These are phyloP conservation scores for Mystacornis crossleyi DNA, from an alignment of 2,113 vertebrate genomes.

Conservation along the genomic window DNA sequence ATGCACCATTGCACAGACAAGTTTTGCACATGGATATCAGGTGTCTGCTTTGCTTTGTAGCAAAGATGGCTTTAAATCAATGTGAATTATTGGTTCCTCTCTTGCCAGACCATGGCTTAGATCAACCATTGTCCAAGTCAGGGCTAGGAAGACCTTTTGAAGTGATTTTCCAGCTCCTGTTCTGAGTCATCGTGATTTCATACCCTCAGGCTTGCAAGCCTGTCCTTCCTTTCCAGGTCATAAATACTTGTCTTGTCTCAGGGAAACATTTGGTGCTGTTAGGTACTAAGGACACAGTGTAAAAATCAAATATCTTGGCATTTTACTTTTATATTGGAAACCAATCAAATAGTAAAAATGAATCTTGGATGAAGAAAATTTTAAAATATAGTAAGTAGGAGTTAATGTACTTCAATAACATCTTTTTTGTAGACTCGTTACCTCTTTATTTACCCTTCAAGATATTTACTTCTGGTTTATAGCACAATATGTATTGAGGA, in stretches of 20 bases:
- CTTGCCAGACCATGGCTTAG: background rate
- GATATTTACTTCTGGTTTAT: conserved; percentile 74
- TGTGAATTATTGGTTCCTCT: background rate
- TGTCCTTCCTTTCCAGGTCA: background rate
- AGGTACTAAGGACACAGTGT: background rate
- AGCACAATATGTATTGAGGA: conserved; percentile 71
- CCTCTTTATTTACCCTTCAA: conserved; percentile 76
- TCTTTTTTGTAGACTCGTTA: conserved; percentile 65
- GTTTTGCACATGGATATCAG: conserved; percentile 37
- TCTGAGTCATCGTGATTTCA: conserved; percentile 35
- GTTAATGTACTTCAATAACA: conserved; percentile 67
- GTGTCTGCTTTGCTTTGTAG: conserved; percentile 29
- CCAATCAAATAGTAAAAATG: conserved; percentile 50
- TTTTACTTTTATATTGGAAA: conserved; percentile 45
- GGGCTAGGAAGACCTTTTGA: background rate
- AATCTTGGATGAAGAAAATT: conserved; percentile 56
- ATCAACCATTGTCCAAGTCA: background rate
- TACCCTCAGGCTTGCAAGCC: background rate
- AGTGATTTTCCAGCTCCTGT: conserved; percentile 7
- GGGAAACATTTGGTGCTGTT: conserved; percentile 9
- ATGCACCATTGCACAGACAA: conserved; percentile 27
- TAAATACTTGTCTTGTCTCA: conserved; percentile 38
- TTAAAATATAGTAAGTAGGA: conserved; percentile 57
- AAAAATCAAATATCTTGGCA: conserved; percentile 47
- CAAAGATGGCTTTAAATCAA: conserved; percentile 3